phyloP scores from a whole-genome alignment of 2,113 vertebrate genomes.

The Orycteropus afer region DNA sequence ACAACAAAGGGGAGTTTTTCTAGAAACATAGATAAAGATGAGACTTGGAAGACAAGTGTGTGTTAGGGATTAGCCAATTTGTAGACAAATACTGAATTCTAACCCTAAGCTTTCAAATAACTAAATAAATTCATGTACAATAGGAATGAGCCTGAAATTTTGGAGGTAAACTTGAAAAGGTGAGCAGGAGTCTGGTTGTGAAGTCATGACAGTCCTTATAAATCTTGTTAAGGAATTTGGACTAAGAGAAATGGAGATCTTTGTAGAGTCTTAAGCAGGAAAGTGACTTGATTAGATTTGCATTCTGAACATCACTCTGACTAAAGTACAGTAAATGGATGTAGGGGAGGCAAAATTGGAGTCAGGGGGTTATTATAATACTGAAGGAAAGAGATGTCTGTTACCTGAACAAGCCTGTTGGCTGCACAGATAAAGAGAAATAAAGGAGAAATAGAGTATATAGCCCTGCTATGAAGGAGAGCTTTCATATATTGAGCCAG shows the following conservation, averaged over 20 bases:
- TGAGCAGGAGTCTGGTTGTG: fast-evolving
- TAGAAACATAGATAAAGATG: not conserved
- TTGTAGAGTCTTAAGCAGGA: no score
- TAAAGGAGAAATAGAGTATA: fast-evolving
- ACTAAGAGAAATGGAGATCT: fast-evolving
- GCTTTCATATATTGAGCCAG: fast-evolving
- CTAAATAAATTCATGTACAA: fast-evolving
- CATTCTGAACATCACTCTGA: not conserved
- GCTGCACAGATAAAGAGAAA: fast-evolving
- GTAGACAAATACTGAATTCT: no score
- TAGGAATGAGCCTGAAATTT: fast-evolving
- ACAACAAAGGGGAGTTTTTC: not conserved
- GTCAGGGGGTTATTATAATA: fast-evolving
- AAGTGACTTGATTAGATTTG: not conserved
- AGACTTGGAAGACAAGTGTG: fast-evolving
- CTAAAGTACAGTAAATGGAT: fast-evolving
- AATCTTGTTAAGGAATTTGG: fast-evolving
- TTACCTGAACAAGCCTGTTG: fast-evolving
- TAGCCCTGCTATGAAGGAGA: not conserved
- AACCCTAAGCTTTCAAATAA: no score
- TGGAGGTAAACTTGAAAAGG: no score
- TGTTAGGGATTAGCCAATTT: no score
- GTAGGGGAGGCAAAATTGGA: no score
- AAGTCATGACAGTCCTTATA: not conserved
- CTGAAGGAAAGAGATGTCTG: not conserved